These are phyloP conservation scores for Archilochus colubris DNA, from an alignment of 2,113 vertebrate species.

Conservation along the genomic window DNA sequence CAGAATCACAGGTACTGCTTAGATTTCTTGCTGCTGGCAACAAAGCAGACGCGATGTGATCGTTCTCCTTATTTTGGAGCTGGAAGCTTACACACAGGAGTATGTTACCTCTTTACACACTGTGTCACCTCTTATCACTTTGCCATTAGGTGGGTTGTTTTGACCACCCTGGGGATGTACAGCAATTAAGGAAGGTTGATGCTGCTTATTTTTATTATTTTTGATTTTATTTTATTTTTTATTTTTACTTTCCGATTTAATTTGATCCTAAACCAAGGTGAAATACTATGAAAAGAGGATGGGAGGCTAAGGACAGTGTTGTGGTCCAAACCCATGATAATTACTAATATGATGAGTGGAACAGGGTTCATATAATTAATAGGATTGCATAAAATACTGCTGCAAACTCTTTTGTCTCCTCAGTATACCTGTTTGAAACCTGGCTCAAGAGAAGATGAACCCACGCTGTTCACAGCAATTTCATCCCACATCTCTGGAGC, in stretches of 20 bases:
- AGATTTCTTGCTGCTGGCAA: background rate
- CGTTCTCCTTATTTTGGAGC: background rate
- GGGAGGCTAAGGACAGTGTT: background rate
- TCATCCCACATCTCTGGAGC: background rate
- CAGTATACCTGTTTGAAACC: background rate
- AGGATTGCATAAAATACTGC: background rate
- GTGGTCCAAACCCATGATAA: background rate
- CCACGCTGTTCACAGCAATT: fast-evolving
- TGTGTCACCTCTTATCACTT: background rate
- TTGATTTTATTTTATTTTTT: too few relatives aligned
- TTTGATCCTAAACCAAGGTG: conserved; percentile 21
- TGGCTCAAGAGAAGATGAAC: background rate
- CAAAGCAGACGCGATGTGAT: background rate
- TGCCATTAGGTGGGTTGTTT: background rate
- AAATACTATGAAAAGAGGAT: background rate
- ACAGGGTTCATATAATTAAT: background rate
- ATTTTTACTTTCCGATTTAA: background rate
- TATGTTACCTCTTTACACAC: background rate
- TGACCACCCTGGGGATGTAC: background rate
- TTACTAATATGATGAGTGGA: background rate
- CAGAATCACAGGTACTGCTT: background rate
- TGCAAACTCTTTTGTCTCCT: background rate
- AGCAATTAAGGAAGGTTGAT: too few relatives aligned
- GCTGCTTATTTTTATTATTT: too few relatives aligned
- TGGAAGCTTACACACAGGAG: fast-evolving